phyloP scores from a whole-genome alignment of 2,113 vertebrate species.

The Vireo altiloquus region DNA sequence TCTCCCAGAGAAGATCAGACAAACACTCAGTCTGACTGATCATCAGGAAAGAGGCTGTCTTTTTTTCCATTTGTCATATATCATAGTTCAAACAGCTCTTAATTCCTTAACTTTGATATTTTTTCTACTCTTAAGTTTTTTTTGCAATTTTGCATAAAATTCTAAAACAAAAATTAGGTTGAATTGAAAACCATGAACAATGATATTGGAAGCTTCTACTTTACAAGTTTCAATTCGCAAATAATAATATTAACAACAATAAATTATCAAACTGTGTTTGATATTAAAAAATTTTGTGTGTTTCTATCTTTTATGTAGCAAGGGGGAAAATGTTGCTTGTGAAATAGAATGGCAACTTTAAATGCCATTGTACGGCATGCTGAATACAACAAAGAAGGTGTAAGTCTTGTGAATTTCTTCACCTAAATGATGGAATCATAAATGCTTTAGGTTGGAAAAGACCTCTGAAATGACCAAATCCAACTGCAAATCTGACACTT shows the following conservation, averaged over 20 bases:
- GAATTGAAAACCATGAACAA: not conserved
- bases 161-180: not conserved
- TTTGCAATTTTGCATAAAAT: not conserved
- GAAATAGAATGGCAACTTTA: not conserved
- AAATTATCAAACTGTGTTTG: not conserved
- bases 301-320: not conserved
- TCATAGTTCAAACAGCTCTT: not conserved
- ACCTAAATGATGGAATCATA: not conserved
- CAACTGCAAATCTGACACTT: not conserved
- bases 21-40: conserved; percentile 4
- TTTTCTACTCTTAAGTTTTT: not conserved
- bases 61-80: not conserved
- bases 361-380: not conserved
- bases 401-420: not conserved
- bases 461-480: not conserved
- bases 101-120: not conserved
- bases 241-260: not conserved
- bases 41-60: not conserved
- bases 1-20: conserved; percentile 42
- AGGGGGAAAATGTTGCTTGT: not conserved
- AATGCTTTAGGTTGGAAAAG: not conserved
- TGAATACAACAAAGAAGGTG: not conserved
- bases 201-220: not conserved
- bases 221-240: not conserved
- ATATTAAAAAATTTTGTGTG: not conserved